Evolutionary conservation across 2,888 invertebrate genomes (phyloP), one percentile per base, ranked within the genome.

Genomic region (Gastracanthus pulcherrimus): DNA sequence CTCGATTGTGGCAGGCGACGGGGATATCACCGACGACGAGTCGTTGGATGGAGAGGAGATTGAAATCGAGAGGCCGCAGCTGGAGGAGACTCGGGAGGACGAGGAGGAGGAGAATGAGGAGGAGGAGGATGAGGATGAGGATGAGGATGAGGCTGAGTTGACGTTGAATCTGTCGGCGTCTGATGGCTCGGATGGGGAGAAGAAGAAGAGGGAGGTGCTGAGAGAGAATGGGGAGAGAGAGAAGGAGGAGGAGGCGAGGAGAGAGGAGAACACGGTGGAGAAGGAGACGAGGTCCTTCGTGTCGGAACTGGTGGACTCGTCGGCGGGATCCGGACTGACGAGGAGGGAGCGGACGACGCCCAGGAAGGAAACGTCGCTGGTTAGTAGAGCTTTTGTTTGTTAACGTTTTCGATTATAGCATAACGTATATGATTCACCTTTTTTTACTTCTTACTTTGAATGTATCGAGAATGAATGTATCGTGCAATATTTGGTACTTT

Each of bases 21-120:
- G n/a, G n/a, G 87, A 87, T 38, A 88, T 88, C 7, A 88, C 88
- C 11, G 88, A 88, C 67, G 88, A 88, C 48, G 87, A 88, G 38
- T 87, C 87, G 5, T 72, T 58, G 4, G 76, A 76, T 19, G 66
- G n/a, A n/a, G 45, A 45, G 16, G n/a, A n/a, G 1, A 2, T 31
- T 34, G 78, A 66, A 19, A 16, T 36, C 11, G 31, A 38, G 5
- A 62, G 26, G 9, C n/a, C 36, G 64, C 66, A n/a, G 45, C 23
- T 2, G 26, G 26, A 23, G 41, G 41, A 34, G 72, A 36, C n/a
- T n/a, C n/a, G n/a, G 19, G 62, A 9, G 19, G 34, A 36, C 4
- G 34, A 34, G n/a, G 31, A 62, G 34, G 19, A 62, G 6, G 11
- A 2, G 3, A 11, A 41, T 0, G 41, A 7, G 3, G 45, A 45